These are phyloP conservation scores for Bombylius discolor DNA, from an alignment of 2,888 invertebrate genomes.

Conservation along the genomic window DNA sequence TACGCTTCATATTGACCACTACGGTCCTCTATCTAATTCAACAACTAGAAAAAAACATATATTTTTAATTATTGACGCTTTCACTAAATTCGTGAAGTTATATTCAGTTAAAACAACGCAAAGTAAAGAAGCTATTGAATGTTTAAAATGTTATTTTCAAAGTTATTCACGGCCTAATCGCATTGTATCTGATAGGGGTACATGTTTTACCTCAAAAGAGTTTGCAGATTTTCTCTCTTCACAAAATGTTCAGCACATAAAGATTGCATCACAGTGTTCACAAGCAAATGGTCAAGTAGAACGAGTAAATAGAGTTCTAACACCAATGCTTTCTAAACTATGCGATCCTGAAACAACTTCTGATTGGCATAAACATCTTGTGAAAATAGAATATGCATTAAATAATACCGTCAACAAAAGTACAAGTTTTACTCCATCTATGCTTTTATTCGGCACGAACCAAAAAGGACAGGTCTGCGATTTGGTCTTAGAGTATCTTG, in stretches of 20 bases:
- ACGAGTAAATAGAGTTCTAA: no score
- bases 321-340: neutral
- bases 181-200: no score
- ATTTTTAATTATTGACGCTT: neutral
- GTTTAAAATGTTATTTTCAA: no score
- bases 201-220: no score
- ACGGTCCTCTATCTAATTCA: constrained; percentile 5
- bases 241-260: no score
- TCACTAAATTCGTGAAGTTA: neutral
- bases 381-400: neutral
- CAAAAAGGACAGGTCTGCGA: constrained; percentile 18
- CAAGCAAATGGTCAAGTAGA: no score
- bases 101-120: neutral
- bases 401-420: neutral
- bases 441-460: constrained; percentile 18
- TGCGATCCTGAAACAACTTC: neutral
- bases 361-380: neutral
- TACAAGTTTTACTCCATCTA: neutral
- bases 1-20: neutral
- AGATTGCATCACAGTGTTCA: no score
- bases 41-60: neutral
- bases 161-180: no score
- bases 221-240: no score
- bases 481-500: constrained; percentile 2
- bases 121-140: no score